Conservation (phyloP, 1,140 invertebrate species). For the Harpegnathos saltator region DNA sequence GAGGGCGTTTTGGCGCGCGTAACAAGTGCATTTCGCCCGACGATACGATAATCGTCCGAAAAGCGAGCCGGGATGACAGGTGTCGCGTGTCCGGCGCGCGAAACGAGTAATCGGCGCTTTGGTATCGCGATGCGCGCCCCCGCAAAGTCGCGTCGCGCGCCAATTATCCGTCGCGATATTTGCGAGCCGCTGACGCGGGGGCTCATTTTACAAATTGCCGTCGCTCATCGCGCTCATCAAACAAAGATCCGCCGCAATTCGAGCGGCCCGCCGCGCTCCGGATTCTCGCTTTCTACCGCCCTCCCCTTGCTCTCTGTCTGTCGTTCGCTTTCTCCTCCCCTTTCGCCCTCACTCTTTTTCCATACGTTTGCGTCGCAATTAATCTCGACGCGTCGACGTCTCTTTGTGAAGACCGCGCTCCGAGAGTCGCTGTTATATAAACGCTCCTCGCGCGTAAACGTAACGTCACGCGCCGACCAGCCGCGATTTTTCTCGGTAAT, state of each 20-base stretch:
- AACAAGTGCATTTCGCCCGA: conserved; percentile 32
- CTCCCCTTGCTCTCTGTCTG: background rate
- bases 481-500: conserved; percentile 38
- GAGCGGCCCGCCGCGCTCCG: conserved; percentile 1
- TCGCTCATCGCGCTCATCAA: background rate
- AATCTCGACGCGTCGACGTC: conserved; percentile 9
- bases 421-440: conserved; percentile 16
- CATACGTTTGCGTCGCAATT: conserved; percentile 19
- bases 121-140: background rate
- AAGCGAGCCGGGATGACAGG: conserved; percentile 56
- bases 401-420: conserved; percentile 27
- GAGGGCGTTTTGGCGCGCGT: background rate
- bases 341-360: background rate
- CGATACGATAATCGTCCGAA: conserved; percentile 41
- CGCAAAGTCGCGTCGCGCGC: conserved; percentile 22
- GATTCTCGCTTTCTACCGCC: conserved; percentile 5
- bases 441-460: conserved; percentile 3
- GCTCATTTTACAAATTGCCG: conserved; percentile 43
- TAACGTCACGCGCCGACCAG: background rate
- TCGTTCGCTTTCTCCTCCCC: background rate
- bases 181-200: background rate
- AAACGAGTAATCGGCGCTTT: conserved; percentile 53
- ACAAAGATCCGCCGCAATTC: conserved; percentile 28
- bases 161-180: conserved; percentile 45
- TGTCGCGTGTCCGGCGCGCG: conserved; percentile 11